Evolutionary conservation across 2,888 invertebrate genomes (phyloP), one percentile per base, ranked within the genome.

Genomic region (Saturnia japonica): DNA sequence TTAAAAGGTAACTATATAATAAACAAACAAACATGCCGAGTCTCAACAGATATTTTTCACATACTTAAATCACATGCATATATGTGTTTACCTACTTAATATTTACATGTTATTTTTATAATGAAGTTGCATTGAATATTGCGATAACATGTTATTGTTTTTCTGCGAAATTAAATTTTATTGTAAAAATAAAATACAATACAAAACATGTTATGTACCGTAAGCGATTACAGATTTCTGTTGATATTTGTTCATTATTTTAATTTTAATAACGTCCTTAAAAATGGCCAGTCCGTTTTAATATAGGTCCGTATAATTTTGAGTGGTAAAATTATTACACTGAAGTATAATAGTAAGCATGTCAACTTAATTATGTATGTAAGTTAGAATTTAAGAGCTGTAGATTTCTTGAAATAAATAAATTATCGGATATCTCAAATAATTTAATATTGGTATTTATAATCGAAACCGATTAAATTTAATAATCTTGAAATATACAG

Each of bases 121-220:
- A 28, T 28, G 11, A 2, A 57, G 57, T 25, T 57, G 57, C 8
- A 40, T 64, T 40, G 16, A n/a, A 64, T 64, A 40, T 64, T 64
- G 40, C 40, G 19, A 1, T 64, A 64, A 64, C 19, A 40, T 64
- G 19, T 40, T 40, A 42, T 68, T 57, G 34, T 40, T 68, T 40
- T 68, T 68, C 60, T 22, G 57, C 22, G 42, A 68, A 57, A 22
- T 42, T 72, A 70, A 62, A 74, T 57, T 60, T 60, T 25, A 57
- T 57, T 57, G 25, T 22, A 28, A 60, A 57, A 57, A 28, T 25
- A 60, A 25, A 25, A 47, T 47, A 47, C 19, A 7, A 7, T 19
- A 47, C 16, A 47, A 16, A 19, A 19, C 19, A 47, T 16, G n/a
- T n/a, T n/a, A n/a, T n/a, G n/a, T n/a, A 47, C 7, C 19, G 0